Evolutionary conservation across 2,797 vertebrate genomes (phyloP).

Genomic region (Lagothrix lagotricha): DNA sequence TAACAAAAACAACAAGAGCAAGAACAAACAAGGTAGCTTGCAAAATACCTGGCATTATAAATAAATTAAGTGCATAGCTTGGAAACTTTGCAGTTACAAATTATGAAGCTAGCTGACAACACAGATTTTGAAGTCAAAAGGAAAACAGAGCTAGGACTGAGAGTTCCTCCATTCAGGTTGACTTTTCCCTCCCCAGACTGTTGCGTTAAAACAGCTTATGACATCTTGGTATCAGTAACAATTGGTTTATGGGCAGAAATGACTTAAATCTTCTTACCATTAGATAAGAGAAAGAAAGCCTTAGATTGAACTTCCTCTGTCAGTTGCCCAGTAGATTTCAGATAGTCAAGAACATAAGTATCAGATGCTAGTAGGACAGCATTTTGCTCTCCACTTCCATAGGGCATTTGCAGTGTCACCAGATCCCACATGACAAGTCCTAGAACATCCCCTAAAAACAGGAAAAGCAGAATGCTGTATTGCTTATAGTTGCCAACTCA

Average conservation of each 20-base stretch:
- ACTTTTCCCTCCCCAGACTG: neutral
- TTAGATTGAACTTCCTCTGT: conserved; percentile 84
- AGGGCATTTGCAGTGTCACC: conserved; percentile 86
- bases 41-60: neutral
- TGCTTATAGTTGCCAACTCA: neutral
- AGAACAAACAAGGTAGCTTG: neutral
- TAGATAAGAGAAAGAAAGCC: conserved; percentile 85
- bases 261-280: conserved; percentile 84
- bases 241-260: neutral
- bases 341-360: conserved; percentile 90
- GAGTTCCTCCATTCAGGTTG: neutral
- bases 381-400: conserved; percentile 89
- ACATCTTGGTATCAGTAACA: neutral
- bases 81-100: neutral
- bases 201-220: neutral
- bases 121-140: neutral
- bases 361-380: conserved; percentile 91
- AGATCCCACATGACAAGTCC: conserved; percentile 90
- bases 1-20: neutral
- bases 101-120: neutral
- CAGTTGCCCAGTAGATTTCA: conserved; percentile 90
- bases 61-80: neutral
- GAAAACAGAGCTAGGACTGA: neutral
- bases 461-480: neutral
- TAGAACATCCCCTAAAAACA: conserved; percentile 91